Evolutionary conservation across 2,113 vertebrate genomes (phyloP), one percentile per base, ranked within the genome.

Genomic region (Vulpes vulpes): DNA sequence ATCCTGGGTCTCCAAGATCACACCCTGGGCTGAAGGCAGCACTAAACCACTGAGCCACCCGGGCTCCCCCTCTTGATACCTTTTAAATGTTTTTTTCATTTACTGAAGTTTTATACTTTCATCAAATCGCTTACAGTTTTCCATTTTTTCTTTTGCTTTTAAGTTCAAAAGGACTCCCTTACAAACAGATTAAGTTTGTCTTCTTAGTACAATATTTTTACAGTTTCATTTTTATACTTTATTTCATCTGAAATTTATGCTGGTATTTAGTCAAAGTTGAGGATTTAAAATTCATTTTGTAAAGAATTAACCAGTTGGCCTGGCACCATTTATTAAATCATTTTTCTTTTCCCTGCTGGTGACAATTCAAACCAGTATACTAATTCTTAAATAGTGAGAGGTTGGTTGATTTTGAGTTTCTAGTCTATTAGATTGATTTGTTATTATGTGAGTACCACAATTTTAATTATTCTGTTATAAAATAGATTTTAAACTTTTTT

Each of bases 221-320:
- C 15, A 82, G 62, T 76, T 97, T 90, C 55, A 71, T 35, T 92
- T 96, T 96, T 82, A 73, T 55, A 67, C 22, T 92, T 92, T 59
- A 86, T 57, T 94, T 86, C 15, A 96, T 8, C 27, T 93, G 12
- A 67, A 95, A 80, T 89, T 51, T 92, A 73, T 86, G 27, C 5
- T 84, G 83, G 38, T 76, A 43, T 19, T 78, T n/a, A 59, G 27
- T 62, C 15, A 89, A 59, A 94, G 17, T 32, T 60, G 32, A 86
- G 53, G 53, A 65, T 53, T 60, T 94, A 85, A 64, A 43, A 80
- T 69, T 92, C 11, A 67, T 88, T 96, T 64, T 71, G 22, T 95
- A 83, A 76, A 65, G 6, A 91, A 76, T 51, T 78, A 67, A 67
- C 22, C 64, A 79, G 7, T 8, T 81, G 49, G 57, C 62, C 17